Evolutionary conservation across 2,113 vertebrate species (phyloP).

Genomic region (Xiphophorus maculatus): DNA sequence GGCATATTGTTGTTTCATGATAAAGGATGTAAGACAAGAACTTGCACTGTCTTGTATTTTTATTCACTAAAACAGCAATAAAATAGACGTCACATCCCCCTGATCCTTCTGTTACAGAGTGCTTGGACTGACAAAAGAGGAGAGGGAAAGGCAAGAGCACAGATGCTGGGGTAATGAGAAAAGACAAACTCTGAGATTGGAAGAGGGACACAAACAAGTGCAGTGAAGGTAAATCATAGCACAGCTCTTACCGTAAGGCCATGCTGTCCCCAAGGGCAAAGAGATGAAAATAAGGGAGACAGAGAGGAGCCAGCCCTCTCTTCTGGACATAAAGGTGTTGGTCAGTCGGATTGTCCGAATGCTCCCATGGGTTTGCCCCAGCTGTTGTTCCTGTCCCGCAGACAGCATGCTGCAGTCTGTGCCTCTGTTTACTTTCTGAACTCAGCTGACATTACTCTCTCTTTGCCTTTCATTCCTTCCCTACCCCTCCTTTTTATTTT

Average conservation of each 20-base stretch:
- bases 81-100: constrained; percentile 35
- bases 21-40: constrained; percentile 20
- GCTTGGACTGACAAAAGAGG: constrained; percentile 26
- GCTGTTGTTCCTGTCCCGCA: constrained; percentile 61
- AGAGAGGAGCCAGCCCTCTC: constrained; percentile 61
- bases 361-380: constrained; percentile 61
- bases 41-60: constrained; percentile 25
- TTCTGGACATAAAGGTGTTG: constrained; percentile 43
- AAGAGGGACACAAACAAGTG: constrained; percentile 24
- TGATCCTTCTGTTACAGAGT: constrained; percentile 29
- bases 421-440: constrained; percentile 86
- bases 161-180: constrained; percentile 71
- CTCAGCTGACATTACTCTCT: constrained; percentile 83
- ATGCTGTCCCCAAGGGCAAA: constrained; percentile 68
- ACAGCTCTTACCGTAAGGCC: constrained; percentile 79
- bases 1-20: not conserved
- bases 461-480: constrained; percentile 62
- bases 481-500: constrained; percentile 47
- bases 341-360: constrained; percentile 36
- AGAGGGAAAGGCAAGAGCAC: constrained; percentile 55
- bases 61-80: constrained; percentile 8
- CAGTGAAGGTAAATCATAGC: constrained; percentile 13
- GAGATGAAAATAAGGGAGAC: constrained; percentile 66
- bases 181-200: constrained; percentile 41
- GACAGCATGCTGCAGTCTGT: constrained; percentile 82